phyloP scores from a whole-genome alignment of 2,113 vertebrate species.

The Mesembrinibis cayennensis region DNA sequence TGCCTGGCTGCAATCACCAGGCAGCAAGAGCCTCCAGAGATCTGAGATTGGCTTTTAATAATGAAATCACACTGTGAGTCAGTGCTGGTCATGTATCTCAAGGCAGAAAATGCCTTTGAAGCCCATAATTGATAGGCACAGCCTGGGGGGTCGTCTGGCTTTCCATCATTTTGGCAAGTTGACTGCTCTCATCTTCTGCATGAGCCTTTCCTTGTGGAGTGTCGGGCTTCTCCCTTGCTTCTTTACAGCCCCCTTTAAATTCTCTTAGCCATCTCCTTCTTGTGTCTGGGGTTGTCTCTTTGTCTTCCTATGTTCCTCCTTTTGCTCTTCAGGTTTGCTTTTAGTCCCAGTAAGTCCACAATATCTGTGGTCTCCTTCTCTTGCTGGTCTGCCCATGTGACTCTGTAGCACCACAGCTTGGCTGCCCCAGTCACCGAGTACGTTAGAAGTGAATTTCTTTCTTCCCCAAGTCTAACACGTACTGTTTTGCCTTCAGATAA shows the following conservation, averaged over 20 bases:
- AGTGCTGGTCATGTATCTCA: neutral
- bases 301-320: neutral
- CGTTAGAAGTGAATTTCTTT: neutral
- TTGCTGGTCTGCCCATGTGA: neutral
- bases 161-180: neutral
- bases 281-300: neutral
- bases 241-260: neutral
- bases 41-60: neutral
- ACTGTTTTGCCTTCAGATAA: neutral
- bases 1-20: neutral
- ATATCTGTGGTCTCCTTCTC: neutral
- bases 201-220: neutral
- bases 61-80: neutral
- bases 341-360: neutral
- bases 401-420: neutral
- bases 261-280: neutral
- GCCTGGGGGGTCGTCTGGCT: neutral
- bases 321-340: neutral
- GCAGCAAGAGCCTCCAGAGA: neutral
- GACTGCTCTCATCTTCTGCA: neutral
- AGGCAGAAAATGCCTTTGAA: neutral
- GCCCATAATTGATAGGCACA: neutral
- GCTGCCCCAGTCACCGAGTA: neutral
- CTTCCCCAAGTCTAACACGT: neutral
- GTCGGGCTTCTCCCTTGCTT: neutral